These are phyloP conservation scores for Agrochola lota DNA, from an alignment of 2,888 invertebrate genomes.

Conservation along the genomic window DNA sequence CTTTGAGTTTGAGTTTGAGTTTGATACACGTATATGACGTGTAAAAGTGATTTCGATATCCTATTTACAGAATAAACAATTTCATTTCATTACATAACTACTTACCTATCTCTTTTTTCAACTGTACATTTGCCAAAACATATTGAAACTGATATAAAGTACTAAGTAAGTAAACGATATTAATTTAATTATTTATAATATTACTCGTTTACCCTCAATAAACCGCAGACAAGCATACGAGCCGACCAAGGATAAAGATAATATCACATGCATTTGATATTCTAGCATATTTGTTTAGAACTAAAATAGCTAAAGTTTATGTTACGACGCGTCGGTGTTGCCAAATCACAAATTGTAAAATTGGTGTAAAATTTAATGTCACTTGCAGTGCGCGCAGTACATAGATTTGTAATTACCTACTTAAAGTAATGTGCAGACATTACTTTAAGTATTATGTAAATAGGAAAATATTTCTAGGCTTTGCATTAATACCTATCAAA, in stretches of 20 bases:
- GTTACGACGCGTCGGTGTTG: not conserved
- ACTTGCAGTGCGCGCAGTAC: not conserved
- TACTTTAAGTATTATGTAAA: too few relatives aligned
- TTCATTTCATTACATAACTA: too few relatives aligned
- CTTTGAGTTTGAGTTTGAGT: too few relatives aligned
- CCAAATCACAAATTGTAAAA: constrained; percentile 2
- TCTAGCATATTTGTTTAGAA: constrained; percentile 8
- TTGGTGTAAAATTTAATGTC: not conserved
- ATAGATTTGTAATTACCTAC: not conserved
- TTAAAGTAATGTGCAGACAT: not conserved
- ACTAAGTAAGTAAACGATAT: not conserved
- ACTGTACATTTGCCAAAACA: too few relatives aligned
- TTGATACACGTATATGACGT: too few relatives aligned
- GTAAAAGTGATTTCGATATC: too few relatives aligned
- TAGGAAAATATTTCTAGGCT: not conserved
- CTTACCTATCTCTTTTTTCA: not conserved
- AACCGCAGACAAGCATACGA: constrained; percentile 43
- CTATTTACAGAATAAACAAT: too few relatives aligned
- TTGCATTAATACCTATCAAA: not conserved
- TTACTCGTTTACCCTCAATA: constrained; percentile 12
- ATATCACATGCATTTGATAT: constrained; percentile 22
- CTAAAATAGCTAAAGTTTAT: constrained; percentile 20
- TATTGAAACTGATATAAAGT: not conserved
- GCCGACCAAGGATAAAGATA: constrained; percentile 32
- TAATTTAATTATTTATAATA: not conserved